Evolutionary conservation across 2,113 vertebrate genomes (phyloP).

Genomic region (Cheirogaleus medius): DNA sequence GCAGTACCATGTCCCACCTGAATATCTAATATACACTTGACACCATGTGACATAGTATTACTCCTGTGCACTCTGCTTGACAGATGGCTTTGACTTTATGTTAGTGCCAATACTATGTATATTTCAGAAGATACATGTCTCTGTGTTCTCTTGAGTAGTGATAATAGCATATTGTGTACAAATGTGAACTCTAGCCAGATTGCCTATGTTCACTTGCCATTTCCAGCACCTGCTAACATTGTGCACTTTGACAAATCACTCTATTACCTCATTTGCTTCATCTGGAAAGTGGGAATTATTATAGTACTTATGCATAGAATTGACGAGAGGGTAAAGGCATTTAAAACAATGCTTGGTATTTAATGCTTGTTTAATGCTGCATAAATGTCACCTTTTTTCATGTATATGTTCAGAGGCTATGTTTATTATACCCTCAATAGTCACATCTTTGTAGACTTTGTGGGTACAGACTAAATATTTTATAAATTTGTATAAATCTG

Average conservation of each 20-base stretch:
- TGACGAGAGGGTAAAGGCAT: neutral
- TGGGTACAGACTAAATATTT: neutral
- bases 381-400: neutral
- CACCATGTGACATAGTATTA: neutral
- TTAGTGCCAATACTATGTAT: neutral
- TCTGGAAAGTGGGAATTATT: neutral
- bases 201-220: neutral
- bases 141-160: neutral
- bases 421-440: neutral
- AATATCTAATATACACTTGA: neutral
- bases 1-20: neutral
- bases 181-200: neutral
- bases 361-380: neutral
- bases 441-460: neutral
- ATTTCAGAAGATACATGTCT: neutral
- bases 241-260: neutral
- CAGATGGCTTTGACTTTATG: neutral
- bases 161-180: neutral
- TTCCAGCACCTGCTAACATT: neutral
- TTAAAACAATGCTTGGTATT: neutral
- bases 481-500: neutral
- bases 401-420: neutral
- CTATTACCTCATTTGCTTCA: neutral
- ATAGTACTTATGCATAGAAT: neutral
- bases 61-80: neutral